Conservation (phyloP, 2,797 vertebrate genomes). For the Sebastiscus albofasciatus region DNA sequence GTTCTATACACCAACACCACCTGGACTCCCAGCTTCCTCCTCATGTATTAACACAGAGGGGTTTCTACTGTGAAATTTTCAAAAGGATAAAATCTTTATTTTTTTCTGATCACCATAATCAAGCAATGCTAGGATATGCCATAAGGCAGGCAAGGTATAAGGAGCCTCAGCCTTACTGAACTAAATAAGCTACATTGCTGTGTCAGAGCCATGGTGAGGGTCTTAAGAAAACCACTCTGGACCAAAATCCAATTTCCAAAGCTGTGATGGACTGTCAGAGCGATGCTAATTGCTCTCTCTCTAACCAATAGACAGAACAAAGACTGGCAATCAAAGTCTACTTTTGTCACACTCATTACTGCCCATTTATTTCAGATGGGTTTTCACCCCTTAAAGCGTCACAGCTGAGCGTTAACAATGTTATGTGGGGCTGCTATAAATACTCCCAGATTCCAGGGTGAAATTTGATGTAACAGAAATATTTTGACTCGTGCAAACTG, state of each 20-base stretch:
- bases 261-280: slow-evolving; percentile 50
- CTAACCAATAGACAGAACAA: slow-evolving; percentile 46
- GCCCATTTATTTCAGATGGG: slow-evolving; percentile 25
- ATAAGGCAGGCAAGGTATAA: background rate
- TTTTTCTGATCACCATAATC: slow-evolving; percentile 3
- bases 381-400: slow-evolving; percentile 11
- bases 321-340: slow-evolving; percentile 54
- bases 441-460: background rate
- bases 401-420: background rate
- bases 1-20: background rate
- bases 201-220: slow-evolving; percentile 3
- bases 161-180: background rate
- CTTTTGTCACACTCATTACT: slow-evolving; percentile 56
- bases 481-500: background rate
- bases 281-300: slow-evolving; percentile 51
- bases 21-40: background rate
- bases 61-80: background rate
- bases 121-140: background rate
- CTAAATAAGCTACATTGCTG: background rate
- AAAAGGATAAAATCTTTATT: background rate
- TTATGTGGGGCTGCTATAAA: slow-evolving; percentile 8
- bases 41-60: background rate
- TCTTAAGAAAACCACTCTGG: slow-evolving; percentile 18
- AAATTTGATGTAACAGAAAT: background rate
- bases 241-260: slow-evolving; percentile 47